Base-by-base conservation (phyloP, 2,888 invertebrate genomes). In the Drosophila mettleri region DNA sequence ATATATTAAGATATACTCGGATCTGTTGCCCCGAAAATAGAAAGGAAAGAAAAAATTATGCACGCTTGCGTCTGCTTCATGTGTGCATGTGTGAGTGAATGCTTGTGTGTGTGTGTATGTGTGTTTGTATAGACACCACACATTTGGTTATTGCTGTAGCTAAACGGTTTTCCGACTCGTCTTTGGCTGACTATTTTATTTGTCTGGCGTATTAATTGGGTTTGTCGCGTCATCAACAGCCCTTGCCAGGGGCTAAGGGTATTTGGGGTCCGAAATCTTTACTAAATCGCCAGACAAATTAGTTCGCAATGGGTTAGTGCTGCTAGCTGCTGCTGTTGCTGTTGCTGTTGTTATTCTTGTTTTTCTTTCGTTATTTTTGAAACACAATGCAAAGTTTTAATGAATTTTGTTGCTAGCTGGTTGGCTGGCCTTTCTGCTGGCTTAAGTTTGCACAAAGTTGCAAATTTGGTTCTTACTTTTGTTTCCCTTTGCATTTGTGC, bases 161-260 rank as follows among this genome's bases (percentile, higher is more conserved):
- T 85, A 86, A 85, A 80, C 86, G 80, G 65, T 74, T 74, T 69
- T 49, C 67, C 62, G 54, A 51, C 66, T 53, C 64, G 58, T 41
- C 49, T 38, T 22, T 39, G 62, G 41, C 55, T 33, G 64, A 64
- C 63, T 66, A 72, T 84, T 81, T 84, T 88, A 85, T 88, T 87
- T 88, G 88, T 88, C 88, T 88, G 76, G 80, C 80, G 76, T 78
- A 87, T 88, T 88, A 88, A 88, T 88, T 88, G 87, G 88, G 86
- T 84, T 87, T 80, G 88, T 83, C 87, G 87, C 87, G 87, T 85
- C 87, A 85, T 85, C 83, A 83, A 67, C 74, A 72, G 52, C 34
- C 33, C 20, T 16, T 2, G 46, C 43, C 52, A 60, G 22, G 36
- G 49, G 54, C 41, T 6, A 18, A 39, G 18, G 45, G 33, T 38